Conservation (phyloP, 2,113 vertebrate genomes). For the Thymallus thymallus region DNA sequence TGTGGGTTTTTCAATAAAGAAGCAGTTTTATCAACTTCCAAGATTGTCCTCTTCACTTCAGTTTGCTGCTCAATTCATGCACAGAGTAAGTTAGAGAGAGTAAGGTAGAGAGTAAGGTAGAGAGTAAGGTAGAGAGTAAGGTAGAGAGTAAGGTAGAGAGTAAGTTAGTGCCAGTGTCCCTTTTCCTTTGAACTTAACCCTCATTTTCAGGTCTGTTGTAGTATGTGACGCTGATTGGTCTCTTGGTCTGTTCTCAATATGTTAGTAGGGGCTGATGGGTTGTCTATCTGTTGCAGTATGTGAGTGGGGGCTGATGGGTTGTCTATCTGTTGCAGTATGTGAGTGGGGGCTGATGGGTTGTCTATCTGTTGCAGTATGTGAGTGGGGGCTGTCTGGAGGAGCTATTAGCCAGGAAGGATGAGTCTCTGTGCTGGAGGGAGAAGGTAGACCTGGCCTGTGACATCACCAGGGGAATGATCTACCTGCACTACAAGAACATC, state of each 20-base stretch:
- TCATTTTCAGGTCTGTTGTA: not conserved
- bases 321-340: not conserved
- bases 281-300: constrained; percentile 68
- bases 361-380: constrained; percentile 72
- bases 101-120: too few species aligned
- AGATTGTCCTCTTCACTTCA: too few species aligned
- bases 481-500: constrained; percentile 88
- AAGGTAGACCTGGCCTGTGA: constrained; percentile 84
- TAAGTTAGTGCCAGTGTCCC: too few species aligned
- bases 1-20: too few species aligned
- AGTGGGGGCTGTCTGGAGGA: constrained; percentile 86
- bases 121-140: too few species aligned
- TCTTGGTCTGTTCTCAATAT: not conserved
- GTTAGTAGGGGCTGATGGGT: not conserved
- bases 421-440: constrained; percentile 79
- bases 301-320: constrained; percentile 68
- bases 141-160: too few species aligned
- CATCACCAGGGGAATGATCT: constrained; percentile 86
- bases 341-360: not conserved
- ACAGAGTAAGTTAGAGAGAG: too few species aligned
- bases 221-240: not conserved
- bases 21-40: too few species aligned
- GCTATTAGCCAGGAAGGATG: constrained; percentile 78
- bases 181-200: too few species aligned
- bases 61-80: too few species aligned